Evolutionary conservation across 1,140 invertebrate genomes (phyloP), one percentile per base, ranked within the genome.

Genomic region (Vollenhovia emeryi): DNA sequence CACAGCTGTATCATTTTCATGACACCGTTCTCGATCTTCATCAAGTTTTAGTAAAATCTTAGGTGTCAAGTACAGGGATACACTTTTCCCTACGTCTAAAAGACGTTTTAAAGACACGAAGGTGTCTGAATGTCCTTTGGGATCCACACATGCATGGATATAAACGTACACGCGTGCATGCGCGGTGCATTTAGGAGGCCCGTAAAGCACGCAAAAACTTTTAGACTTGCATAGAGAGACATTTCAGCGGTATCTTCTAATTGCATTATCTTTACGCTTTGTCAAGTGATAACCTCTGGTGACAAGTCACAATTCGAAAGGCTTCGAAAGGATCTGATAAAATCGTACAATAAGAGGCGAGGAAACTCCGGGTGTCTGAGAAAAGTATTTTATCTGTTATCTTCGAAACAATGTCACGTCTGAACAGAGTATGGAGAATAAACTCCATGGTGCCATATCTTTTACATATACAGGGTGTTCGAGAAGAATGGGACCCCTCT

Each of bases 161-260:
- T 11, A 13, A 4, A 27, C 11, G 0, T 18, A 50, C 18, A 27
- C 2, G 30, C 27, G 8, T 9, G 6, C 7, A 0, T 40, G 40
- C n/a, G 18, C 33, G 45, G 60, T 21, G 40, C 78, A 80, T 40
- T 86, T 68, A 86, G 69, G 15, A 45, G 15, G 36, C 64, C 84
- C 83, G 62, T 90, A 86, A 87, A 90, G 50, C 52, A 89, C 30
- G 60, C 74, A 86, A 76, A 45, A 24, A 57, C 66, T 62, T 85
- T 87, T 76, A 60, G 30, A 78, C 66, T 43, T 43, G 55, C 57
- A 15, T 45, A 5, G 69, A 52, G 73, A 71, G 62, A 76, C 86
- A 91, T 90, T 91, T 89, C 86, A 88, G 91, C 82, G 75, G 85
- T 86, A 75, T 91, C 91, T 86, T 85, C 62, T 91, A 91, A 92